phyloP scores from a whole-genome alignment of 1,140 invertebrate species.

The Philotrypesis tridentata region DNA sequence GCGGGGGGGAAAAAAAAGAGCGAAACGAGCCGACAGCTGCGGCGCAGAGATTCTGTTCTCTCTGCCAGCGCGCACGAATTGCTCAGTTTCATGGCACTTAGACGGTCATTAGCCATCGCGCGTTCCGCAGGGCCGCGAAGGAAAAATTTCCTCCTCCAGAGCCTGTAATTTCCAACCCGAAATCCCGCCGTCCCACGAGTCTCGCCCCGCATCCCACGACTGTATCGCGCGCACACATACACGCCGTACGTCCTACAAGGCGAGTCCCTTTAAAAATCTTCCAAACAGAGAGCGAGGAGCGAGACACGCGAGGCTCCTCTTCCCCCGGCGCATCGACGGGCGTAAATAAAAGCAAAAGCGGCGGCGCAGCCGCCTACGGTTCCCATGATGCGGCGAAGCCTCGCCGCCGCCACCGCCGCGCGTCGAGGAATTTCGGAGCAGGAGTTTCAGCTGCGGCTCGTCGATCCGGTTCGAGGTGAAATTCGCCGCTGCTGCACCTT shows the following conservation, averaged over 20 bases:
- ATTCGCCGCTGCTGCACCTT: neutral
- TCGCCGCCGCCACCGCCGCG: too few species aligned
- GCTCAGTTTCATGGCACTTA: neutral
- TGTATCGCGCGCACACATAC: too few species aligned
- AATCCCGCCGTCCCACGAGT: neutral
- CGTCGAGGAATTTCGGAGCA: conserved; percentile 5
- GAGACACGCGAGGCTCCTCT: neutral
- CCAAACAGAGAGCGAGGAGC: neutral
- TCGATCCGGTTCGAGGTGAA: conserved; percentile 38
- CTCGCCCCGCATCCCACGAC: neutral
- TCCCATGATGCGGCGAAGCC: neutral
- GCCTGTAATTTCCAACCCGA: neutral
- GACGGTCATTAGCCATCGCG: neutral
- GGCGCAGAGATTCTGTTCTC: too few species aligned
- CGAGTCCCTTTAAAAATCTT: neutral
- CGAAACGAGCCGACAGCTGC: neutral
- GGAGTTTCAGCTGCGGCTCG: conserved; percentile 14
- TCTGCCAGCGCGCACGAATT: too few species aligned
- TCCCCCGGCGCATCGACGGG: too few species aligned
- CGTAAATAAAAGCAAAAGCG: neutral
- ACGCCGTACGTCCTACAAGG: neutral
- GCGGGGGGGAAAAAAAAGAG: neutral
- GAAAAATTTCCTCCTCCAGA: neutral
- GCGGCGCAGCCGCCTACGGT: neutral
- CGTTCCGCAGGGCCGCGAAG: neutral